A percentile compares a stretch with the other conserved stretches of the same genome.
These are phyloP conservation scores for Aphelinus atriplicis DNA, from an alignment of 1,140 invertebrate genomes.

Conservation along the genomic window DNA sequence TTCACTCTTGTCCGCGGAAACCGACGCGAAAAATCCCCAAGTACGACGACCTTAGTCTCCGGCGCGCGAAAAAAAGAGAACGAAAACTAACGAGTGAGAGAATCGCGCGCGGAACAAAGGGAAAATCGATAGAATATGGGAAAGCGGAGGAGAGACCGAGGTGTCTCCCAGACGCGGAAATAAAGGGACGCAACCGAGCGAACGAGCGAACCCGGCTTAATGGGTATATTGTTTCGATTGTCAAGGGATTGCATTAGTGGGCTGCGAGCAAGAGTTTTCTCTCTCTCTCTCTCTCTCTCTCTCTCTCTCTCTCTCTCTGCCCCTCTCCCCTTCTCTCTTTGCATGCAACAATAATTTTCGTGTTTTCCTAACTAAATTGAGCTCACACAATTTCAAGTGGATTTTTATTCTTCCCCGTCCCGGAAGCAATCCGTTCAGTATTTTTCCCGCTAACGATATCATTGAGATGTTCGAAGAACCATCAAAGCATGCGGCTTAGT, in stretches of 20 bases:
- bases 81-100: conserved; percentile 13
- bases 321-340: no score
- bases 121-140: conserved; percentile 14
- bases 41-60: conserved; percentile 20
- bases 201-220: neutral
- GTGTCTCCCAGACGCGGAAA: neutral
- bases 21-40: conserved; percentile 12
- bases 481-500: no score
- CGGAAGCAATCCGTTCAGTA: no score
- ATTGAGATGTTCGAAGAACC: no score
- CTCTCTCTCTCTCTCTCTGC: no score
- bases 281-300: no score
- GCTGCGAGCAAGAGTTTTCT: neutral
- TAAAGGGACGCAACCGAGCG: neutral
- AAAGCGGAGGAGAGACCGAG: conserved; percentile 2
- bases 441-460: no score
- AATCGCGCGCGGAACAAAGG: conserved; percentile 1
- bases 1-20: conserved; percentile 10
- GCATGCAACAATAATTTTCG: no score
- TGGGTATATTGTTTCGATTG: conserved; percentile 29
- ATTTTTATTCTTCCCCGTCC: no score
- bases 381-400: no score
- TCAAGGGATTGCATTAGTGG: conserved; percentile 3
- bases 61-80: conserved; percentile 8
- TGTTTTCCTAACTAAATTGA: no score